Evolutionary conservation across 2,797 vertebrate species (phyloP).

Genomic region (Neosilurus mollespiculum): DNA sequence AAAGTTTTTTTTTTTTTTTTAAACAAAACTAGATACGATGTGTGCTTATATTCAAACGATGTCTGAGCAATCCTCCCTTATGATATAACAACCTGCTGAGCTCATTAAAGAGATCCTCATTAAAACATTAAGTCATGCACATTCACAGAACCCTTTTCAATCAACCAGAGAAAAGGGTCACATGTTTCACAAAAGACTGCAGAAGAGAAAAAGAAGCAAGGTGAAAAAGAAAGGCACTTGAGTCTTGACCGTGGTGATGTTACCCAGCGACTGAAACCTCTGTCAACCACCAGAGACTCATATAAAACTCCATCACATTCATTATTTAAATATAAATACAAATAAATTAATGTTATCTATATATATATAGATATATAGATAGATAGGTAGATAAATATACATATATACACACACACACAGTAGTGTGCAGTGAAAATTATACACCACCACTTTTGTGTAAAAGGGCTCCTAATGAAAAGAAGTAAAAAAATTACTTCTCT

Average conservation of each 20-base stretch:
- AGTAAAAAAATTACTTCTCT: too few species aligned
- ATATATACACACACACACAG: too few species aligned
- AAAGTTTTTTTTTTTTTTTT: neutral
- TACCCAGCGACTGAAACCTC: neutral
- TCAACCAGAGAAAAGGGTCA: neutral
- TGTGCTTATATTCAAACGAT: neutral
- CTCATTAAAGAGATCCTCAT: neutral
- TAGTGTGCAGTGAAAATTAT: too few species aligned
- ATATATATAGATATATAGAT: too few species aligned
- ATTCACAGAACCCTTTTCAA: neutral
- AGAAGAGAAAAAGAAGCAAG: neutral
- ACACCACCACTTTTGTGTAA: too few species aligned
- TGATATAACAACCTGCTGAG: neutral
- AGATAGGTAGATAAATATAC: too few species aligned
- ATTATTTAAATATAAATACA: slow-evolving; percentile 15
- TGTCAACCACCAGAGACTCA: neutral
- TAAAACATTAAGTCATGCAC: neutral
- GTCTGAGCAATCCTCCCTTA: neutral
- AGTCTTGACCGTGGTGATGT: slow-evolving; percentile 7
- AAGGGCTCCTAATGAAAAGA: too few species aligned
- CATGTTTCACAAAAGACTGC: neutral
- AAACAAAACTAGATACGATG: neutral
- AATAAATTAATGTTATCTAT: too few species aligned
- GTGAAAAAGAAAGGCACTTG: neutral
- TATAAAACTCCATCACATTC: slow-evolving; percentile 5